Evolutionary conservation across 2,888 invertebrate species (phyloP).

Genomic region (Eugnorisma glareosa): DNA sequence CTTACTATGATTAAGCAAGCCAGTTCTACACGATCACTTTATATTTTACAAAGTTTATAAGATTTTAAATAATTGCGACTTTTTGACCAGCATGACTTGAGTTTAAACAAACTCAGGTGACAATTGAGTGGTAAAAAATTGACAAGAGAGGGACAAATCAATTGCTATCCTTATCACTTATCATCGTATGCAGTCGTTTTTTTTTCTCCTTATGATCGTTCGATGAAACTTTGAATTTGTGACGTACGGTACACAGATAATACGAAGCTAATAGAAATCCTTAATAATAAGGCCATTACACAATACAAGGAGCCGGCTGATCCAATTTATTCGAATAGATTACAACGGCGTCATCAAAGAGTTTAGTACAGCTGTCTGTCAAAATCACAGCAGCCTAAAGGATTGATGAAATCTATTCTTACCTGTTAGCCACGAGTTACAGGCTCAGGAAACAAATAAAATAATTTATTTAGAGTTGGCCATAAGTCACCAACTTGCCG

Average conservation of each 20-base stretch:
- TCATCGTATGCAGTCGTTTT: neutral
- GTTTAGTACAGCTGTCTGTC: constrained; percentile 42
- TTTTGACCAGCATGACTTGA: neutral
- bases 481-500: neutral
- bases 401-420: constrained; percentile 16
- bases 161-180: neutral
- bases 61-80: neutral
- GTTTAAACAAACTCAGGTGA: neutral
- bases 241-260: constrained; percentile 31
- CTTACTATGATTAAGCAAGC: neutral
- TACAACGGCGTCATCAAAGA: constrained; percentile 42
- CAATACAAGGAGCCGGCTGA: constrained; percentile 41
- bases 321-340: constrained; percentile 64
- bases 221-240: constrained; percentile 1
- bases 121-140: neutral
- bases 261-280: constrained; percentile 52
- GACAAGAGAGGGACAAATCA: neutral
- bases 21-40: constrained; percentile 1
- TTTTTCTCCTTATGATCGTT: too few species aligned
- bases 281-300: constrained; percentile 52
- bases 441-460: neutral
- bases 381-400: constrained; percentile 37
- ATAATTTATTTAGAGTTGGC: neutral
- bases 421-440: neutral
- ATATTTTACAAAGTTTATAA: neutral